These are phyloP conservation scores for Drosophila hamatofila DNA, from an alignment of 2,888 invertebrate species.

Conservation along the genomic window DNA sequence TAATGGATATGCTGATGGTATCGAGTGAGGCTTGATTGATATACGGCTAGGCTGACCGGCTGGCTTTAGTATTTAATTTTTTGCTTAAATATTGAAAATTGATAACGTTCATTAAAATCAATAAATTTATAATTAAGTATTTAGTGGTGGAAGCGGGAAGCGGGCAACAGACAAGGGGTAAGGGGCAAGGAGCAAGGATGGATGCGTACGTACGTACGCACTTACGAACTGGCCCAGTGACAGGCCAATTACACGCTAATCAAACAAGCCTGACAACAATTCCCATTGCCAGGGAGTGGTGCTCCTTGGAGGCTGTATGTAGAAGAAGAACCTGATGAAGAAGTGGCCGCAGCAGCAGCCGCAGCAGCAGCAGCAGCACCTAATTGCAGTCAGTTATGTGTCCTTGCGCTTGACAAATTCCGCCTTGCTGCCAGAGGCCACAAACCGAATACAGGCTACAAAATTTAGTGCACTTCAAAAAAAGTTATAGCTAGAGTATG, in stretches of 20 bases:
- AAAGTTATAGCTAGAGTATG: conserved; percentile 3
- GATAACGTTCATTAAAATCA: conserved; percentile 78
- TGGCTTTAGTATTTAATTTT: conserved; percentile 23
- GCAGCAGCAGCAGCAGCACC: conserved; percentile 30
- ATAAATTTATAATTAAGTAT: conserved; percentile 75
- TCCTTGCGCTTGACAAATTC: conserved; percentile 80
- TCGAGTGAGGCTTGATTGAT: conserved; percentile 58
- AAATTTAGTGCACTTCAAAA: conserved; percentile 29
- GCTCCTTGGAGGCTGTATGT: conserved; percentile 11
- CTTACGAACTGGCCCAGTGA: conserved; percentile 19
- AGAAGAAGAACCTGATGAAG: conserved; percentile 13
- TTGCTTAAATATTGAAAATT: conserved; percentile 66
- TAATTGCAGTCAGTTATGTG: conserved; percentile 75
- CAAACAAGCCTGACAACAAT: conserved; percentile 81
- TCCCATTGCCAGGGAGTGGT: conserved; percentile 51
- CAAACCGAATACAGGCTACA: conserved; percentile 30
- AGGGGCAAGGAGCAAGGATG: background rate
- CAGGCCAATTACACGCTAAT: conserved; percentile 74
- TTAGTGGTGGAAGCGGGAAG: conserved; percentile 11
- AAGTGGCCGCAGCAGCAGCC: conserved; percentile 8
- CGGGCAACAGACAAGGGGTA: background rate
- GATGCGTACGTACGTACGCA: background rate
- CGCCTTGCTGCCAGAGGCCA: conserved; percentile 45
- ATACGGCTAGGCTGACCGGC: conserved; percentile 34
- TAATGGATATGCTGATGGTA: conserved; percentile 38